Evolutionary conservation across 2,888 invertebrate genomes (phyloP), one percentile per base, ranked within the genome.

Genomic region (Phyto melanocephala): DNA sequence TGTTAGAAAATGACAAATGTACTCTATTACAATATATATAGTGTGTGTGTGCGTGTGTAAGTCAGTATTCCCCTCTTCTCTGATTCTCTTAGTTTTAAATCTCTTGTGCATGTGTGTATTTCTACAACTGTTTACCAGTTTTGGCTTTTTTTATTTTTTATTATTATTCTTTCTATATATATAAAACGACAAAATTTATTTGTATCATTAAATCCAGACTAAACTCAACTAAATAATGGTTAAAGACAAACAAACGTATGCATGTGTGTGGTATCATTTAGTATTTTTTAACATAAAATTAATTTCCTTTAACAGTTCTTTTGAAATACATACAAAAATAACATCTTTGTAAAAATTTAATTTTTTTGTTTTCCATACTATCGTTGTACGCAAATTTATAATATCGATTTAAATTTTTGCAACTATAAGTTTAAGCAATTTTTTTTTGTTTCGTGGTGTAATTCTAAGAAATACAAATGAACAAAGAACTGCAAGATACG

Each of bases 1-100:
- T 63, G 63, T 78, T 56, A 45, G 24, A 56, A 72, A 47, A 67
- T 67, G 62, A 80, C 54, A 74, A 80, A 74, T 79, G 79, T 52
- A 67, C n/a, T 42, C 35, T 22, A n/a, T n/a, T n/a, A n/a, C n/a
- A 47, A 10, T 47, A 20, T 20, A 8, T 47, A 11, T 13, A 60
- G 47, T 37, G 11, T 75, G 24, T 28, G 11, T 42, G 2, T 22
- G 28, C 10, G 33, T 7, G 56, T 8, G n/a, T 17, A 15, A 37
- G 4, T 24, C 4, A 52, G 13, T 11, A 13, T 7, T 40, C 7
- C 20, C 17, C 20, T 20, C 20, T 20, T 22, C 11, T 47, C 20
- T 20, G 20, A n/a, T 17, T 47, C 2, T 47, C 8, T 40, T 13
- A 40, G 13, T 11, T 40, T 4, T 11, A 40, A 13, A 40, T 42